Base-by-base conservation (phyloP, 2,888 invertebrate genomes). In the Lasioglossum calceatum region DNA sequence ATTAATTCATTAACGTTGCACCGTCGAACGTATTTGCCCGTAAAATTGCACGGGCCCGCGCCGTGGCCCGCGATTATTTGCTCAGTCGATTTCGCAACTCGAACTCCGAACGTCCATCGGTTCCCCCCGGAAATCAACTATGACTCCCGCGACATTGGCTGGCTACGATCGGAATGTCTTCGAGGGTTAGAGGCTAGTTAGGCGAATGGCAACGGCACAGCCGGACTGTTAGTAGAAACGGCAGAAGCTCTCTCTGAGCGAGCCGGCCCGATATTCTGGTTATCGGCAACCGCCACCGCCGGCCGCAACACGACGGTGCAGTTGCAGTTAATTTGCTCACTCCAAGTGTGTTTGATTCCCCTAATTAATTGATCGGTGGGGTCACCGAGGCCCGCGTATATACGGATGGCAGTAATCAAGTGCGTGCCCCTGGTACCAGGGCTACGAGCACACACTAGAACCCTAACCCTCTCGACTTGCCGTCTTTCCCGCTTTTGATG, bases 291-390 rank as follows among this genome's bases (percentile, higher is more conserved):
- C 67, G 67, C 67, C 67, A 71, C 93, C 93, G 90, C 94, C 93
- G 91, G 92, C 94, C 94, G 90, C 94, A 95, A 94, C 93, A 92
- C 93, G 92, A 92, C 90, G 92, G 92, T 94, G 94, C 94, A 94
- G 96, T 95, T 93, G 94, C 96, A 96, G 95, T 94, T 96, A 95
- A 95, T 95, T 95, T 95, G 95, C 93, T 93, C 94, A 93, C 95
- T 94, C 94, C 95, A 93, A 94, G 95, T 95, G 95, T 94, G 94
- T 95, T 95, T 95, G 95, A 95, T 95, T 95, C 94, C 95, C 94
- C 94, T 95, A 95, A 95, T 95, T 95, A 95, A 95, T 95, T 95
- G 95, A 95, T 94, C 94, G 94, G 92, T 92, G 81, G 92, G 94
- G 94, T 92, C 93, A 92, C 91, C 89, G 91, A 92, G 91, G 90